Conservation (phyloP, 2,113 vertebrate species). For the Prunella fulvescens region DNA sequence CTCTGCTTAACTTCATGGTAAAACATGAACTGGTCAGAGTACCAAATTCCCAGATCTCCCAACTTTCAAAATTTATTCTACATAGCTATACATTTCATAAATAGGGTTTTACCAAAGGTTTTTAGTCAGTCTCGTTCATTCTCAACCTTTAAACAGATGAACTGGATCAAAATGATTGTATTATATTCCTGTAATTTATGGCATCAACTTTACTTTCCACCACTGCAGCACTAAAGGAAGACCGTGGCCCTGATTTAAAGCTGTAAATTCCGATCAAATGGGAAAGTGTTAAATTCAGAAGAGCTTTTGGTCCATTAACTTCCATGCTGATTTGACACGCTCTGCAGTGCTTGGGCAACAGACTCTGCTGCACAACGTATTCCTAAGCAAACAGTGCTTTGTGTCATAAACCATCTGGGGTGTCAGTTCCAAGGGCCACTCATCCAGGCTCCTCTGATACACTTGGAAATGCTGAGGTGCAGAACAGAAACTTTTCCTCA, state of each 20-base stretch:
- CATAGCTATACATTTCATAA: not conserved
- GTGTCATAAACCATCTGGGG: conserved; percentile 78
- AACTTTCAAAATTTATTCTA: not conserved
- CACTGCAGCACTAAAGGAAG: not conserved
- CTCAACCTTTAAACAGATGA: not conserved
- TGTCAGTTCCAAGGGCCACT: conserved; percentile 60
- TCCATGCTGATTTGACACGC: conserved; percentile 72
- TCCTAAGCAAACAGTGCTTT: conserved; percentile 77
- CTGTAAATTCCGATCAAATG: conserved; percentile 72
- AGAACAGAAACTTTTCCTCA: conserved; percentile 46
- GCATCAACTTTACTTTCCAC: not conserved
- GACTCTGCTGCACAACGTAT: conserved; percentile 61
- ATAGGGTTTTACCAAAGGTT: not conserved
- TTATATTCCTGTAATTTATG: not conserved
- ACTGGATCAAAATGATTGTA: not conserved
- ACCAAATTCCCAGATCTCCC: not conserved
- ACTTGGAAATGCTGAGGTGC: conserved; percentile 63
- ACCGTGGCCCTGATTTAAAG: conserved; percentile 23
- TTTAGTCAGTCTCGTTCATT: not conserved
- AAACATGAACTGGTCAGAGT: not conserved
- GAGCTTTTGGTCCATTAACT: conserved; percentile 74
- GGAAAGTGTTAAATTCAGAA: conserved; percentile 71
- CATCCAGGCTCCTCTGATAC: conserved; percentile 27
- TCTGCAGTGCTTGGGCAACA: conserved; percentile 68
- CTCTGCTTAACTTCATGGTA: not conserved